phyloP scores from a whole-genome alignment of 2,113 vertebrate genomes.

The Girardinichthys multiradiatus region DNA sequence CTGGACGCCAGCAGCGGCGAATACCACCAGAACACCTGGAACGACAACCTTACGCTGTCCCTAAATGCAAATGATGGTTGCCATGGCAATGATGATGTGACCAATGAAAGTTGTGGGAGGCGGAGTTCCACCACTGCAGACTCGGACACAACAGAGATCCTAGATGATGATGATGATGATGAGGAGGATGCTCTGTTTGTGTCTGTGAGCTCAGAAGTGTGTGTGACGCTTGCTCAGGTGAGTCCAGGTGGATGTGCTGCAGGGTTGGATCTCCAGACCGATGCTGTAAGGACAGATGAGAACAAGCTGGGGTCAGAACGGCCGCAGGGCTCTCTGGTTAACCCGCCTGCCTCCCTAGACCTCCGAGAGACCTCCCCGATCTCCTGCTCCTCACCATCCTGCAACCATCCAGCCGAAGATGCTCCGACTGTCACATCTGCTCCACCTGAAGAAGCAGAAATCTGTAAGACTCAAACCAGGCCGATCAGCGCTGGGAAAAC shows the following conservation, averaged over 20 bases:
- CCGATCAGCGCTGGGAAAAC: constrained; percentile 4
- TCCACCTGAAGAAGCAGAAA: constrained; percentile 14
- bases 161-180: constrained; percentile 57
- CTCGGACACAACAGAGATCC: constrained; percentile 61
- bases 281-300: too few species aligned
- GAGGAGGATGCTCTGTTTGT: constrained; percentile 64
- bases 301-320: background rate
- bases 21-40: constrained; percentile 44
- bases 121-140: constrained; percentile 40
- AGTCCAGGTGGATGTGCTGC: background rate
- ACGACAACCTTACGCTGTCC: constrained; percentile 43
- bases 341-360: background rate
- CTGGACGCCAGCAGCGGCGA: constrained; percentile 65
- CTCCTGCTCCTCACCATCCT: background rate
- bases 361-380: background rate
- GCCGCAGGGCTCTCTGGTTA: background rate
- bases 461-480: background rate
- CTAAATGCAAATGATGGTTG: background rate
- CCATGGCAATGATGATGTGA: constrained; percentile 12
- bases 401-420: background rate
- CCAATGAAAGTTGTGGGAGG: constrained; percentile 4
- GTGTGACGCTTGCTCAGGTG: background rate
- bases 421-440: too few species aligned
- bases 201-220: constrained; percentile 71
- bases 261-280: too few species aligned